Percentiles rank a stretch among this genome's conserved stretches.
Conservation (phyloP, 2,113 vertebrate genomes). For the Takifugu bimaculatus region DNA sequence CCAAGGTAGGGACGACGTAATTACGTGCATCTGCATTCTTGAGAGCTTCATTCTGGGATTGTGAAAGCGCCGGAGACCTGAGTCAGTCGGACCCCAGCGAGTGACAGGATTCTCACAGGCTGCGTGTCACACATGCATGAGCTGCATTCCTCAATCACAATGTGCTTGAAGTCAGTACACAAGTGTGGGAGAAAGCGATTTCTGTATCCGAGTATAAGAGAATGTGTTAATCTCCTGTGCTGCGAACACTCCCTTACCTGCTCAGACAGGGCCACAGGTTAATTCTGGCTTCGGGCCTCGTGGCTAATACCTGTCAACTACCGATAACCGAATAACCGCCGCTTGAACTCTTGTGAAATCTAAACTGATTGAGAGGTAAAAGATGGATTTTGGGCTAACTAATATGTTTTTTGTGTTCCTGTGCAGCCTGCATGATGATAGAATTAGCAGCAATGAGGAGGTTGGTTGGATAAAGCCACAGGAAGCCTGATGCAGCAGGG, state of each 20-base stretch:
- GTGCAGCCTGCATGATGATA: conserved; percentile 7
- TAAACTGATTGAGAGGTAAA: conserved; percentile 33
- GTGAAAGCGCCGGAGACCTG: conserved; percentile 50
- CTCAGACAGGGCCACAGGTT: conserved; percentile 76
- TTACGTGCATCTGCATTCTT: conserved; percentile 64
- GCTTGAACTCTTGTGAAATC: conserved; percentile 66
- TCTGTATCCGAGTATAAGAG: conserved; percentile 45
- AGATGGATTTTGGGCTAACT: conserved; percentile 41
- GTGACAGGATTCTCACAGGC: conserved; percentile 26
- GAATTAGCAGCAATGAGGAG: conserved; percentile 45
- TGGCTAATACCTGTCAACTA: conserved; percentile 61
- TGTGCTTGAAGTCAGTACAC: conserved; percentile 29
- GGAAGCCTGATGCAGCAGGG: conserved; percentile 38
- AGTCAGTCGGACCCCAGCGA: conserved; percentile 10
- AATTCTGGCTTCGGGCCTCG: conserved; percentile 71
- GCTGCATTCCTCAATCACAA: conserved; percentile 28
- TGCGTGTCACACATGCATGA: conserved; percentile 22
- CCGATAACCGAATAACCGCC: conserved; percentile 62
- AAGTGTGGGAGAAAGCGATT: conserved; percentile 40
- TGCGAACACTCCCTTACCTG: conserved; percentile 73
- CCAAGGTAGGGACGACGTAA: conserved; percentile 63
- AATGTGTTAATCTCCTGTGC: conserved; percentile 70
- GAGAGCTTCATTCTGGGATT: conserved; percentile 46
- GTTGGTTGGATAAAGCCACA: conserved; percentile 41
- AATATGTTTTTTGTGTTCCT: conserved; percentile 26